Conservation (phyloP, 37 sponge, comb jelly and placozoan genomes). For the Halichondria panicea region DNA sequence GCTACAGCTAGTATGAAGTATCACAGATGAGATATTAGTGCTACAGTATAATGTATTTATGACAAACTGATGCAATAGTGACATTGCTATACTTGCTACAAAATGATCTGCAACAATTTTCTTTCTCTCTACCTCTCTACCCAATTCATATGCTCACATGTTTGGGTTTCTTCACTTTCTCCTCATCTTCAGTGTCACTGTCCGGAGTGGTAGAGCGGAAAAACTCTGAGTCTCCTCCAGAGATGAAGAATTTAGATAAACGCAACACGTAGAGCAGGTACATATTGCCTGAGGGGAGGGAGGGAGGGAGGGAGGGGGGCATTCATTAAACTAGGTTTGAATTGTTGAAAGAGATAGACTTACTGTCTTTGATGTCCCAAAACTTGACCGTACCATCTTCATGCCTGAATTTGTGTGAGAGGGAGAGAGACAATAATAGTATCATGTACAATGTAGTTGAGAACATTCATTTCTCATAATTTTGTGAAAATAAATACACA, state of each 20-base stretch:
- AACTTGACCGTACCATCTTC: constrained; percentile 95
- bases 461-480: background rate
- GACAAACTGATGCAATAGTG: too few relatives aligned
- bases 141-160: background rate
- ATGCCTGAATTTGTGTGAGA: constrained; percentile 55
- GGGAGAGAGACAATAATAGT: background rate
- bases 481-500: background rate
- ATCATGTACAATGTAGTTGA: background rate
- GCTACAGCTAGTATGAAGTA: too few relatives aligned
- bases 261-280: constrained; percentile 30
- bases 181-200: background rate
- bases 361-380: constrained; percentile 89
- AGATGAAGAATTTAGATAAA: constrained; percentile 34
- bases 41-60: too few relatives aligned
- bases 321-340: background rate
- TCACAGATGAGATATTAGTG: too few relatives aligned
- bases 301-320: constrained; percentile 3
- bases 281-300: constrained; percentile 37
- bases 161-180: background rate
- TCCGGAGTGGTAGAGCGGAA: constrained; percentile 21
- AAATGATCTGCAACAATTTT: background rate
- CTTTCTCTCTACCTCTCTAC: background rate
- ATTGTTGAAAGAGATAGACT: background rate
- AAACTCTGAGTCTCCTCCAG: constrained; percentile 42
- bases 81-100: background rate